Percentiles rank a stretch among this genome's conserved stretches.
Conservation (phyloP, 2,888 invertebrate genomes). For the Pachliopta kotzebuea region DNA sequence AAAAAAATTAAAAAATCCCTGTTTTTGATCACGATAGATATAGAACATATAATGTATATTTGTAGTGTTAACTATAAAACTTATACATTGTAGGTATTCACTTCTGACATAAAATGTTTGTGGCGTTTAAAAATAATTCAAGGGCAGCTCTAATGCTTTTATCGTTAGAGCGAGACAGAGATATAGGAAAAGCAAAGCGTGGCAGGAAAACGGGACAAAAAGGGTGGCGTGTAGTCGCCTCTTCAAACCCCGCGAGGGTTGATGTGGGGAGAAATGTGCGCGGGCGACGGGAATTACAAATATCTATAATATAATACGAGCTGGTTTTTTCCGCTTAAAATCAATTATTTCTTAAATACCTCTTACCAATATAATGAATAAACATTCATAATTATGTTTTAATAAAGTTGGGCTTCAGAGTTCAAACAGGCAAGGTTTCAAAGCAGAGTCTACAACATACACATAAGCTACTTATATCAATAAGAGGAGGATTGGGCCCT, state of each 20-base stretch:
- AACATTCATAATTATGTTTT: no score
- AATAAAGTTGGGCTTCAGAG: no score
- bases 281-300: constrained; percentile 35
- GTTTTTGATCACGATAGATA: no score
- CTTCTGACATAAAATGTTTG: neutral
- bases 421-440: no score
- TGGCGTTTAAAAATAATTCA: constrained; percentile 11
- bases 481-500: no score
- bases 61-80: no score
- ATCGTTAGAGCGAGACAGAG: constrained; percentile 44
- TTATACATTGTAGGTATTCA: no score
- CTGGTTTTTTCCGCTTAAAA: neutral
- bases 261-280: constrained; percentile 38
- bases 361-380: neutral
- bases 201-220: constrained; percentile 67
- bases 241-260: constrained; percentile 50
- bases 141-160: constrained; percentile 39
- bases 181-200: constrained; percentile 63
- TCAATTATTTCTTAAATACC: neutral
- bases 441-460: no score
- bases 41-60: no score
- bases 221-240: constrained; percentile 58
- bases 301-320: neutral
- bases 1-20: no score
- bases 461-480: no score